Conservation (phyloP, 2,888 invertebrate genomes). For the Elaeidobius kamerunicus region DNA sequence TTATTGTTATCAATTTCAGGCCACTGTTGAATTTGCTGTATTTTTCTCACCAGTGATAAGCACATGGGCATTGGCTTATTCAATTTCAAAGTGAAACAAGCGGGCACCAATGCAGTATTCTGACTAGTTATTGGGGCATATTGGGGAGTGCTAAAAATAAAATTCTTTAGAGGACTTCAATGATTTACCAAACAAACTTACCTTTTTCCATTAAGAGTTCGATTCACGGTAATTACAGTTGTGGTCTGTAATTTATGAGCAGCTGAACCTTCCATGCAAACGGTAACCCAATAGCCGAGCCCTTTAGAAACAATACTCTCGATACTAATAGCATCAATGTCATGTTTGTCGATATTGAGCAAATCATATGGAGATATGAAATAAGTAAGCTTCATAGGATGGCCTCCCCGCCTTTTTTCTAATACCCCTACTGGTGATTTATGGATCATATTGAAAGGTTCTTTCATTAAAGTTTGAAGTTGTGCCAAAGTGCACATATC, state of each 20-base stretch:
- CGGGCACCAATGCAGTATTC: slow-evolving; percentile 88
- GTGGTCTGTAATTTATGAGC: slow-evolving; percentile 78
- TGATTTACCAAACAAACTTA: too few relatives aligned
- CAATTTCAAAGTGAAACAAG: slow-evolving; percentile 79
- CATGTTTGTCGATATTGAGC: slow-evolving; percentile 70
- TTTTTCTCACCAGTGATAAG: slow-evolving; percentile 64
- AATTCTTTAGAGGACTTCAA: not conserved
- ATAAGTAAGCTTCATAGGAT: slow-evolving; percentile 91
- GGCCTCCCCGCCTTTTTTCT: slow-evolving; percentile 79
- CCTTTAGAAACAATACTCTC: slow-evolving; percentile 68
- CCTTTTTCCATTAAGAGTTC: slow-evolving; percentile 73
- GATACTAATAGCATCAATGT: slow-evolving; percentile 69
- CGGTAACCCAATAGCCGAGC: slow-evolving; percentile 83
- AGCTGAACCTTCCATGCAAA: slow-evolving; percentile 84
- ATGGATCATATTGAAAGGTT: slow-evolving; percentile 72
- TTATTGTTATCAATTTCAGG: slow-evolving; percentile 52
- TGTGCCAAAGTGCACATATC: slow-evolving; percentile 82
- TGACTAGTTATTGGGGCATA: slow-evolving; percentile 76
- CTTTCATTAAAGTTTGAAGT: slow-evolving; percentile 69
- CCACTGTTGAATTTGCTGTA: slow-evolving; percentile 61
- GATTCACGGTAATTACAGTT: slow-evolving; percentile 66
- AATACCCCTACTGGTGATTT: slow-evolving; percentile 88
- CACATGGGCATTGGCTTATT: slow-evolving; percentile 86
- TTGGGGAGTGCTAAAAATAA: slow-evolving; percentile 62
- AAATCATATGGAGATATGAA: slow-evolving; percentile 93